Evolutionary conservation across 2,113 vertebrate species (phyloP), one percentile per base, ranked within the genome.

Genomic region (Ornithorhynchus anatinus): DNA sequence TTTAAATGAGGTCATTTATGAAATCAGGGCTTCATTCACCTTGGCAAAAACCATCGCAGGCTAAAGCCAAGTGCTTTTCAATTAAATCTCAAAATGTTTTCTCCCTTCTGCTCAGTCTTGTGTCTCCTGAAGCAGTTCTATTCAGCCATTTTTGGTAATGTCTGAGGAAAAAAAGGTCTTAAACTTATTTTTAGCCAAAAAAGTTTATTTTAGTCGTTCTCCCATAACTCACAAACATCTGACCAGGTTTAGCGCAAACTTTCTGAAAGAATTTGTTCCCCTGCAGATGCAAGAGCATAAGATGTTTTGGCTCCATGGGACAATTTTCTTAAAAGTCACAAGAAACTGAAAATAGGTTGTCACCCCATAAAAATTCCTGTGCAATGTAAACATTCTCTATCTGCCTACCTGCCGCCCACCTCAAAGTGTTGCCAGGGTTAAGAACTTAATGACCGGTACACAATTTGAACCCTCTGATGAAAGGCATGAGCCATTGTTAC

Each of bases 151-250:
- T 88, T 85, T 75, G 83, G 86, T 80, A 81, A 85, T 78, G 60
- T 64, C 59, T 57, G 53, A 84, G 81, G 63, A 82, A 79, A 75
- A 85, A n/a, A n/a, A n/a, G n/a, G n/a, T n/a, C n/a, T n/a, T n/a
- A n/a, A n/a, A n/a, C n/a, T 84, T 88, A 88, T 88, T 85, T 88
- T 85, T 88, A 84, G 75, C 72, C 70, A 59, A 74, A 81, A 77
- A 80, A 77, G 61, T 78, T 77, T 85, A 75, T 84, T 85, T 84
- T 64, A 61, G 47, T 72, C 67, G 40, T 50, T 72, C 69, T 71
- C 75, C 60, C 72, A 58, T 70, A 85, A 80, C 70, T 79, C 81
- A 75, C 43, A 81, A 71, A 45, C 60, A 77, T 72, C 57, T 75
- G 50, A 71, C 45, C 64, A 77, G 75, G 75, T 72, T 75, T 76